Conservation (phyloP, 1,140 invertebrate genomes). For the Drosophila mayri region DNA sequence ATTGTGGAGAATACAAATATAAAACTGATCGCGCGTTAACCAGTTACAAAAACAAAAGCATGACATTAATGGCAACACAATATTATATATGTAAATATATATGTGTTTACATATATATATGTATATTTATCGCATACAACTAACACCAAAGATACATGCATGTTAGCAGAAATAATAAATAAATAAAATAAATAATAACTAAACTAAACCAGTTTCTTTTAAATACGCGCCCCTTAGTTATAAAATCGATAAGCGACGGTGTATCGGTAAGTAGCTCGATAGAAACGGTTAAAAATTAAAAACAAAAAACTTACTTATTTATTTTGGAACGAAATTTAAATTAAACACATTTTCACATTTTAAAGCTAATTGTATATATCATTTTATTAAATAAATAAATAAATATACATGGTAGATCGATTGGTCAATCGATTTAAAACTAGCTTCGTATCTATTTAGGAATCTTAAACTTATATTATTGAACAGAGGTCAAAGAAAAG, state of each 20-base stretch:
- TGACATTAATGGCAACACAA: slow-evolving; percentile 52
- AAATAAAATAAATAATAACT: slow-evolving; percentile 64
- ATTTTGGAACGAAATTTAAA: not conserved
- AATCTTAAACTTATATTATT: not conserved
- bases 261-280: not conserved
- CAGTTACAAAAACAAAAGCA: slow-evolving; percentile 58
- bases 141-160: slow-evolving; percentile 71
- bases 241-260: not conserved
- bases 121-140: slow-evolving; percentile 59
- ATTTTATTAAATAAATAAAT: not conserved
- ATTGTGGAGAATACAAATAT: slow-evolving; percentile 33
- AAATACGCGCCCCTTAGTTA: not conserved
- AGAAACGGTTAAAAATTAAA: not conserved
- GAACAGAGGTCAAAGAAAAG: not conserved
- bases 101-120: slow-evolving; percentile 52
- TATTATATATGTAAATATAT: slow-evolving; percentile 60
- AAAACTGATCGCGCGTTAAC: slow-evolving; percentile 57
- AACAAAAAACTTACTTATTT: not conserved
- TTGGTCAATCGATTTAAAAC: not conserved
- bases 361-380: not conserved
- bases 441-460: too few species aligned
- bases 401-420: not conserved
- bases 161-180: slow-evolving; percentile 73
- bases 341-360: not conserved
- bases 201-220: slow-evolving; percentile 2